Conservation (phyloP, 2,888 invertebrate species). For the Lissonota sp. region DNA sequence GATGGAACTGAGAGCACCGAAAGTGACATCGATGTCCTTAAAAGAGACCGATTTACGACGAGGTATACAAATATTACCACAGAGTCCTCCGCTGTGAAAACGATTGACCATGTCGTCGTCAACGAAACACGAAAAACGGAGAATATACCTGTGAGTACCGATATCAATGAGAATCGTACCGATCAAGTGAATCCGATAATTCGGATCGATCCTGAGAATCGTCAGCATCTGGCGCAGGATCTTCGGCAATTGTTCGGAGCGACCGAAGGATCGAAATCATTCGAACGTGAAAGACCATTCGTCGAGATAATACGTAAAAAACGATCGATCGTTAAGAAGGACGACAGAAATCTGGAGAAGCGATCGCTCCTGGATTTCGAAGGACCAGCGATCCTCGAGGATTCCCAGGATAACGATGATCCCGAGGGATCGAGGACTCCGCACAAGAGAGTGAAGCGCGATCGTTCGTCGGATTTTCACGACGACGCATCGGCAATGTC, state of each 20-base stretch:
- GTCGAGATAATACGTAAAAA: constrained; percentile 45
- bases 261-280: background rate
- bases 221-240: constrained; percentile 19
- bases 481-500: constrained; percentile 16
- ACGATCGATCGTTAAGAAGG: constrained; percentile 22
- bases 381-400: constrained; percentile 51
- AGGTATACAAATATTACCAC: background rate
- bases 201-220: background rate
- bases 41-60: background rate
- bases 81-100: background rate
- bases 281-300: constrained; percentile 18
- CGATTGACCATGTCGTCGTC: background rate
- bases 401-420: constrained; percentile 46
- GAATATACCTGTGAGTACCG: background rate
- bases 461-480: constrained; percentile 37
- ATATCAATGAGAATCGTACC: background rate
- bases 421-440: background rate
- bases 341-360: constrained; percentile 5
- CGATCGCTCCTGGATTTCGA: constrained; percentile 52
- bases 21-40: background rate
- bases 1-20: background rate
- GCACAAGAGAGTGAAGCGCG: constrained; percentile 65
- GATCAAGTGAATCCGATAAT: background rate
- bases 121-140: background rate
- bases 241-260: constrained; percentile 51